A percentile compares a stretch with the other conserved stretches of the same genome.
phyloP scores from a whole-genome alignment of 2,797 vertebrate genomes.

The Ataeniobius toweri region DNA sequence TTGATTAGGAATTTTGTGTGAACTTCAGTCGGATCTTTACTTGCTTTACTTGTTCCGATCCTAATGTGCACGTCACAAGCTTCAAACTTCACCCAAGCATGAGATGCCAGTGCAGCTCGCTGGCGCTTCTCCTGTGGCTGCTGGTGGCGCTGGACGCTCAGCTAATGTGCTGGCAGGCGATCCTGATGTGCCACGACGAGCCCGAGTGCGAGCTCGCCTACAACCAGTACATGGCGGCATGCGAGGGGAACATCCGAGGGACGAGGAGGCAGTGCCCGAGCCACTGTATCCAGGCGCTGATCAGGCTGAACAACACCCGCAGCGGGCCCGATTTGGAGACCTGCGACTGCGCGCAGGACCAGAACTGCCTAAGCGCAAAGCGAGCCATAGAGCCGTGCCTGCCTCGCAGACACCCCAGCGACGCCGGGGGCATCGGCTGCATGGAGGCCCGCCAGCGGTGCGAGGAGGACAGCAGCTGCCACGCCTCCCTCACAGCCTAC shows the following conservation, averaged over 20 bases:
- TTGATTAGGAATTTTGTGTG: neutral
- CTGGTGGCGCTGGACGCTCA: slow-evolving; percentile 73
- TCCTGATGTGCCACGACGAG: slow-evolving; percentile 81
- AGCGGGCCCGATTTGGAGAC: slow-evolving; percentile 80
- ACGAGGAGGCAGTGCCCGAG: slow-evolving; percentile 79
- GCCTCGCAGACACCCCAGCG: slow-evolving; percentile 74
- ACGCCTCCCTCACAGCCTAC: slow-evolving; percentile 77
- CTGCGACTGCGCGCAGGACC: slow-evolving; percentile 80
- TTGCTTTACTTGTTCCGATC: slow-evolving; percentile 2
- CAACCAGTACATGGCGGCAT: slow-evolving; percentile 77
- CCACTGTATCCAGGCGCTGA: slow-evolving; percentile 83
- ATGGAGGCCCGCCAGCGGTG: slow-evolving; percentile 83
- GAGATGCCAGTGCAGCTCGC: slow-evolving; percentile 69
- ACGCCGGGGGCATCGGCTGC: slow-evolving; percentile 78
- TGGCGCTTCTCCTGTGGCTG: slow-evolving; percentile 70
- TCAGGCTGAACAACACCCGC: slow-evolving; percentile 80
- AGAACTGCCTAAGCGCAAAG: slow-evolving; percentile 75
- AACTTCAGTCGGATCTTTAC: neutral
- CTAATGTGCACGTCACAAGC: slow-evolving; percentile 58
- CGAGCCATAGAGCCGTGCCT: slow-evolving; percentile 81
- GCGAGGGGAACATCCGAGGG: slow-evolving; percentile 76
- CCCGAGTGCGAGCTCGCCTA: slow-evolving; percentile 82
- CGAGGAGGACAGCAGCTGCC: slow-evolving; percentile 77
- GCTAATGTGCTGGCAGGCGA: slow-evolving; percentile 82
- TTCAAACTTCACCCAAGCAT: slow-evolving; percentile 69